A percentile compares a stretch with the other conserved stretches of the same genome.
Evolutionary conservation across 1,140 invertebrate species (phyloP).

Genomic region (Drosophila elegans): DNA sequence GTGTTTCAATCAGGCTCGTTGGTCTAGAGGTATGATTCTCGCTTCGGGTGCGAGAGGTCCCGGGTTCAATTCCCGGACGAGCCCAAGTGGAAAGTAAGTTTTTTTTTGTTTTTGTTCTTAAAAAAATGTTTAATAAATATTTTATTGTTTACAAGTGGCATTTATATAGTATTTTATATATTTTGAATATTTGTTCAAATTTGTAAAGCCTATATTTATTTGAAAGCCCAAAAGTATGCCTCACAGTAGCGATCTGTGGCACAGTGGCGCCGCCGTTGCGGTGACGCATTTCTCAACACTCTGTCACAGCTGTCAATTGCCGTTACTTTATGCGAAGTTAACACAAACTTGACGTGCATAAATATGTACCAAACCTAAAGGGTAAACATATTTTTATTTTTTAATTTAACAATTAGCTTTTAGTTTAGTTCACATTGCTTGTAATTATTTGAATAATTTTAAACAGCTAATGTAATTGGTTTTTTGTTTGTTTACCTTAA

Average conservation of each 20-base stretch:
- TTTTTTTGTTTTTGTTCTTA: neutral
- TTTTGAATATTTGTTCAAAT: neutral
- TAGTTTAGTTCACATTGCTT: too few species aligned
- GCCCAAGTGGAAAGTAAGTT: slow-evolving; percentile 85
- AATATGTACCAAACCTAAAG: too few species aligned
- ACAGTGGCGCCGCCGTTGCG: slow-evolving; percentile 2
- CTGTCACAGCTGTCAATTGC: slow-evolving; percentile 45
- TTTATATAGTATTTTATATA: too few species aligned
- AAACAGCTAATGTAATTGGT: too few species aligned
- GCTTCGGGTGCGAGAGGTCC: slow-evolving; percentile 93
- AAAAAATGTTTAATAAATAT: neutral
- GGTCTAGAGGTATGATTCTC: slow-evolving; percentile 82
- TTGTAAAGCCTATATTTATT: neutral
- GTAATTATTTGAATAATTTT: too few species aligned
- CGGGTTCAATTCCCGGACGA: slow-evolving; percentile 93
- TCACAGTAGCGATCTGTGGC: neutral
- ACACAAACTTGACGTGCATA: too few species aligned
- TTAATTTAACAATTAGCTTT: too few species aligned
- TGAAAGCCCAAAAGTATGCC: slow-evolving; percentile 48
- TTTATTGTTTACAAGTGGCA: neutral
- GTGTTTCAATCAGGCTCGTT: slow-evolving; percentile 55
- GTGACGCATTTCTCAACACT: slow-evolving; percentile 1
- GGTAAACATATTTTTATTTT: too few species aligned
- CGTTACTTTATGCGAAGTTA: slow-evolving; percentile 29
- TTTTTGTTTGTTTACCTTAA: too few species aligned